Evolutionary conservation across 2,797 vertebrate genomes (phyloP), one percentile per base, ranked within the genome.

Genomic region (Amblyraja radiata): DNA sequence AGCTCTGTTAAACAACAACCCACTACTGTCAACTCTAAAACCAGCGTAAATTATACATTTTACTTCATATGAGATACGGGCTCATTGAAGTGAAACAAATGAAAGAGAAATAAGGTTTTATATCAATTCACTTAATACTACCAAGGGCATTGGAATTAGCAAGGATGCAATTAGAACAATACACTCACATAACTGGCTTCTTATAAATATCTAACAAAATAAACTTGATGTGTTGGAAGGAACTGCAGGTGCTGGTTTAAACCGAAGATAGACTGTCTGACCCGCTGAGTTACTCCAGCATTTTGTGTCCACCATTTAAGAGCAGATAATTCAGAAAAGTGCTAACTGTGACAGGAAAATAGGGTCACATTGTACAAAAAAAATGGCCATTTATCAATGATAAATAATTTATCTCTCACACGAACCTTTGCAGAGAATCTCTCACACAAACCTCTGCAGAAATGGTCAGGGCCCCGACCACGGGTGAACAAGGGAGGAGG

Each of bases 11-110:
- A 36, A 6, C 6, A 36, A 13, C 9, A 32, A 90, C 84, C 84
- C 21, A 18, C 25, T 58, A 23, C n/a, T 93, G 93, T 94, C 93
- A 2, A 81, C 2, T 9, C 11, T 6, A 88, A n/a, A 73, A 71
- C 32, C 61, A 65, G 63, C 16, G 77, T 77, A 28, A 73, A 36
- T 58, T 77, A 92, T 10, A 73, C 78, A 32, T 25, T 80, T 93
- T 46, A 21, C 79, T 76, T 77, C 46, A 46, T 18, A 5, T 58
- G 94, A 36, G 71, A 21, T 11, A 78, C 65, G 18, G 6, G 39
- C 6, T 46, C 10, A 28, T 23, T 73, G 13, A 0, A 54, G 46
- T 18, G 28, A 1, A n/a, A 23, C 16, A 54, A 74, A 92, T 10
- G 21, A 73, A 58, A 36, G 73, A 93, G 0, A 16, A 93, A 18